Conservation (phyloP, 2,888 invertebrate species). For the Alloplasta piceator region DNA sequence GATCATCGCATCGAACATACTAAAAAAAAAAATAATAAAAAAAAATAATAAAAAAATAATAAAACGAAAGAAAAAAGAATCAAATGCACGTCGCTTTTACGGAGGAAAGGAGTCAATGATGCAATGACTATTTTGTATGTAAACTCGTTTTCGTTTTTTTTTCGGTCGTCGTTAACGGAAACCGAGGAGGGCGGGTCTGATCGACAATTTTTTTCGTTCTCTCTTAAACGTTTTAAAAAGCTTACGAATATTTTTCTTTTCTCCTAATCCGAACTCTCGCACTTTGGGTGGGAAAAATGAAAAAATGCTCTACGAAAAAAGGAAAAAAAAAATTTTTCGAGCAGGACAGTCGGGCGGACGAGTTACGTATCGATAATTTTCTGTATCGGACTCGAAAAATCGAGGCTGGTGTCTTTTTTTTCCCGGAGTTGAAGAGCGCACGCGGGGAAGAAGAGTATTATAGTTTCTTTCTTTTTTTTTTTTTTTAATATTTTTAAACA, state of each 20-base stretch:
- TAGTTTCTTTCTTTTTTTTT: slow-evolving; percentile 37
- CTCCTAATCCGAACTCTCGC: too few relatives aligned
- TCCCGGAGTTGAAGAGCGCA: slow-evolving; percentile 47
- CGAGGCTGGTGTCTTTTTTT: slow-evolving; percentile 20
- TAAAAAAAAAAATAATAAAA: slow-evolving; percentile 38
- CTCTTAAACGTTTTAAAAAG: slow-evolving; percentile 15
- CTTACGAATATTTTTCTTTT: not conserved
- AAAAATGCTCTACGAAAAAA: slow-evolving; percentile 1
- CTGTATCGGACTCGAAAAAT: slow-evolving; percentile 22
- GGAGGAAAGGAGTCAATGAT: slow-evolving; percentile 17
- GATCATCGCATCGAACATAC: slow-evolving; percentile 3
- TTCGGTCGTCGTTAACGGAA: slow-evolving; percentile 50
- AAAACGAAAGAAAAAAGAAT: slow-evolving; percentile 33
- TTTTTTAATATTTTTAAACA: slow-evolving; percentile 65
- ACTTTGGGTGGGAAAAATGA: not conserved
- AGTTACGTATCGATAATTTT: slow-evolving; percentile 5
- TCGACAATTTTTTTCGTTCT: slow-evolving; percentile 13
- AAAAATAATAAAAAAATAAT: slow-evolving; percentile 22
- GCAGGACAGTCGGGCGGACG: not conserved
- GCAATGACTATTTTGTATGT: slow-evolving; percentile 34
- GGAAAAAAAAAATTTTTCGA: not conserved
- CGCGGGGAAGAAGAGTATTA: slow-evolving; percentile 52
- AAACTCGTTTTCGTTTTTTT: slow-evolving; percentile 17
- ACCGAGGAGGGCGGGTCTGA: slow-evolving; percentile 67
- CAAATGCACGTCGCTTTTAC: slow-evolving; percentile 50